Evolutionary conservation across 2,888 invertebrate genomes (phyloP), one percentile per base, ranked within the genome.

Genomic region (Troilus luridus): DNA sequence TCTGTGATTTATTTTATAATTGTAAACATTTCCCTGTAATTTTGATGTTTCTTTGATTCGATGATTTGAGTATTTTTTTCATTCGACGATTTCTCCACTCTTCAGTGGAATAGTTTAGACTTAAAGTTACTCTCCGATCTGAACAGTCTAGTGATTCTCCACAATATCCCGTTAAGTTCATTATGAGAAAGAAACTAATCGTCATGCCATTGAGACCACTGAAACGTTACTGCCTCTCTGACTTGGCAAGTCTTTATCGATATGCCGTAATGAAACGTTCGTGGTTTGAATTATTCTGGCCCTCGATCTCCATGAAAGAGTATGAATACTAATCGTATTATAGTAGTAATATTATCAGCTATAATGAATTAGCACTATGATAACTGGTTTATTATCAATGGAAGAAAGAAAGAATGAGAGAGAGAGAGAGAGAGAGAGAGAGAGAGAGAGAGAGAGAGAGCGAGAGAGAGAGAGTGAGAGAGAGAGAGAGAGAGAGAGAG

Each of bases 161-260:
- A 41, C 72, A 77, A 77, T 8, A 27, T 77, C 72, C 72, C 72
- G 72, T 77, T 77, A 77, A 77, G 72, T 77, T 77, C 72, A 77
- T 77, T 77, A 77, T 27, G 27, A 77, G 72, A 77, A 77, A 72
- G 41, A 77, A 77, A 77, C 72, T 77, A 77, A 77, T 77, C 72
- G 72, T 77, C 72, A 77, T 77, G 72, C 72, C 72, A 41, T 77
- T 77, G 72, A 41, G 72, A 77, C 72, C 72, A 77, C 72, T 41
- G 72, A 41, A 77, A 77, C 72, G 85, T 85, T 85, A 54, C 54
- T 85, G 85, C 85, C 85, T 11, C 56, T n/a, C 14, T 54, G 85
- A 85, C 85, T 85, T 85, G 85, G 85, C 85, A 85, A 56, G 85
- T 41, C 72, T 77, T 77, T 41, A 77, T 17, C 27, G 17, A 19